phyloP scores from a whole-genome alignment of 1,140 invertebrate species.

The Drosophila sechellia region DNA sequence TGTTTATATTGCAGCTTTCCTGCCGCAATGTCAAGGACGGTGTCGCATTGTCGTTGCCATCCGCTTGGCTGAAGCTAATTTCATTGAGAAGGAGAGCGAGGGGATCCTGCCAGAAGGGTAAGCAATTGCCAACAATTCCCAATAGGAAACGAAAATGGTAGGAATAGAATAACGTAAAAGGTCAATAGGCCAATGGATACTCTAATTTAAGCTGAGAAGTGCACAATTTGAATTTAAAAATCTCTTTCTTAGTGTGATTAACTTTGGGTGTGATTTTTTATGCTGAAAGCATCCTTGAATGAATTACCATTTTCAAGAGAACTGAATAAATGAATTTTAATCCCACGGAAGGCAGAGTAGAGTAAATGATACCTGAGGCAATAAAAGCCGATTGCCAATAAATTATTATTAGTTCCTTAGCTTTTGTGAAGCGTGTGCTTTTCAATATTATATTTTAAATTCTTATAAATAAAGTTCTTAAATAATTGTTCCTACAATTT shows the following conservation, averaged over 20 bases:
- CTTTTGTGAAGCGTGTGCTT: no score
- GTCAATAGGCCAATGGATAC: constrained; percentile 21
- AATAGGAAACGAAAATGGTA: constrained; percentile 24
- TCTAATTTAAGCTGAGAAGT: constrained; percentile 7
- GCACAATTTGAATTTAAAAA: constrained; percentile 3
- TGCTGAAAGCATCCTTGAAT: constrained; percentile 3
- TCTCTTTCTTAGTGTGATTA: not conserved
- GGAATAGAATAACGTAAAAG: constrained; percentile 21
- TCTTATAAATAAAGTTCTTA: not conserved
- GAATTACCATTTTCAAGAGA: not conserved
- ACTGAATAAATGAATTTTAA: constrained; percentile 22
- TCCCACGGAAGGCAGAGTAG: not conserved
- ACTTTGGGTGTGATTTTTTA: constrained; percentile 2
- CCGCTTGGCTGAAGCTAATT: constrained; percentile 47
- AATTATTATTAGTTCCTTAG: not conserved
- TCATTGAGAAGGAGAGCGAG: constrained; percentile 11
- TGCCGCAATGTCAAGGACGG: constrained; percentile 41
- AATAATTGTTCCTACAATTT: not conserved
- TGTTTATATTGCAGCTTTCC: constrained; percentile 61
- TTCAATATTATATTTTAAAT: not conserved
- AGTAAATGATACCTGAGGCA: not conserved
- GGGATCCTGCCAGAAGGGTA: constrained; percentile 32
- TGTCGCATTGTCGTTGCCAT: constrained; percentile 44
- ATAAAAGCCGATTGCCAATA: not conserved
- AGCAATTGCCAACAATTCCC: constrained; percentile 47